Percentiles rank a stretch among this genome's conserved stretches.
These are phyloP conservation scores for Pitta sordida DNA, from an alignment of 2,113 vertebrate genomes.

Conservation along the genomic window DNA sequence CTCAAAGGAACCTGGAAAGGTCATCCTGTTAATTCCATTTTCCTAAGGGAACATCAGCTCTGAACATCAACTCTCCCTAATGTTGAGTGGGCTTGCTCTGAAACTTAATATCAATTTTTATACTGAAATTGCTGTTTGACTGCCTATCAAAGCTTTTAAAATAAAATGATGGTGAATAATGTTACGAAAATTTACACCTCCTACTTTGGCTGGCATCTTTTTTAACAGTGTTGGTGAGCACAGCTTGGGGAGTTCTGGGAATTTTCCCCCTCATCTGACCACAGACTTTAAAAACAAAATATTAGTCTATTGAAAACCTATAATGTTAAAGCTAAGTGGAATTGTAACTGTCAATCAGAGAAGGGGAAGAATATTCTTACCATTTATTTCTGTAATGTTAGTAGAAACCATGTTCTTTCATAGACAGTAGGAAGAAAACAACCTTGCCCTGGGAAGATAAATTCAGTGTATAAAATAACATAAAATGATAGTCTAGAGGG, in stretches of 20 bases:
- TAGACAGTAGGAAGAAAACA: conserved; percentile 15
- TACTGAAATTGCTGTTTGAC: conserved; percentile 24
- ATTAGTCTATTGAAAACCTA: neutral
- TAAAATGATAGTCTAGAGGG: neutral
- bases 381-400: conserved; percentile 14
- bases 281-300: conserved; percentile 21
- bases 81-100: conserved; percentile 29
- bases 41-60: neutral
- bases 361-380: neutral
- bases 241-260: conserved; percentile 28
- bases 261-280: conserved; percentile 35
- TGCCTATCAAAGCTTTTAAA: conserved; percentile 56
- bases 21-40: neutral
- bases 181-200: conserved; percentile 52
- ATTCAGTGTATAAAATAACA: neutral
- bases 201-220: conserved; percentile 57
- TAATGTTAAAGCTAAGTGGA: neutral
- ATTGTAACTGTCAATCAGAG: neutral
- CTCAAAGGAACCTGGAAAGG: neutral
- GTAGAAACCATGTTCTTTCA: neutral
- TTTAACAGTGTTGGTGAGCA: conserved; percentile 32
- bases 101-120: conserved; percentile 16
- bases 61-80: neutral
- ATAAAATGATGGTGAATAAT: conserved; percentile 47
- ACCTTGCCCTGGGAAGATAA: neutral